Percentiles rank a stretch among this genome's conserved stretches.
Conservation (phyloP, 53 echinoderm and acorn worm genomes). For the Echinarachnius parma region DNA sequence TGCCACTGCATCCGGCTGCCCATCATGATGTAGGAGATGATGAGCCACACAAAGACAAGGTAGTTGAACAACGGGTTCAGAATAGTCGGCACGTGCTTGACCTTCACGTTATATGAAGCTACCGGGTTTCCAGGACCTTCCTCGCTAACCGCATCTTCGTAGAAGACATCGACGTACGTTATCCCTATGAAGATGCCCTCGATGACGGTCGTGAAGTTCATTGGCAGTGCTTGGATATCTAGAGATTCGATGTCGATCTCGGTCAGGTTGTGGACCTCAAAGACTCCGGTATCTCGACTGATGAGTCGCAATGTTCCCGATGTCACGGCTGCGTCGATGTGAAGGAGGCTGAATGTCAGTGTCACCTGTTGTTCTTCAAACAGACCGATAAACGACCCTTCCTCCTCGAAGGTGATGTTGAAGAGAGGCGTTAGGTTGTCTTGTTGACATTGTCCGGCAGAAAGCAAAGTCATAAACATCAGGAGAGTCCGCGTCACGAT, state of each 20-base stretch:
- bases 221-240: not conserved
- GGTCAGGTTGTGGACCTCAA: not conserved
- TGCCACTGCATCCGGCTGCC: conserved; percentile 60
- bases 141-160: not conserved
- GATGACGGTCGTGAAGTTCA: conserved; percentile 4
- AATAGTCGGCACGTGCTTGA: conserved; percentile 26
- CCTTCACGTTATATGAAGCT: conserved; percentile 36
- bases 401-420: conserved; percentile 12
- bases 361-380: conserved; percentile 6
- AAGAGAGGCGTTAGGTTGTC: not conserved
- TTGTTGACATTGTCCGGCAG: too few species aligned
- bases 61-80: conserved; percentile 55
- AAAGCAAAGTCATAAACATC: too few species aligned
- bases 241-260: conserved; percentile 4
- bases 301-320: conserved; percentile 14
- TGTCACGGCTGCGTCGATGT: conserved; percentile 2
- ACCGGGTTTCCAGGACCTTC: conserved; percentile 4
- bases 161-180: conserved; percentile 1
- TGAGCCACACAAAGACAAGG: conserved; percentile 53
- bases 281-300: conserved; percentile 14
- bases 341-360: not conserved
- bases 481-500: too few species aligned
- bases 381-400: conserved; percentile 3
- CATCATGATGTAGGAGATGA: conserved; percentile 70
- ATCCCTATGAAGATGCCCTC: conserved; percentile 28